phyloP scores from a whole-genome alignment of 1,140 invertebrate species.

The Ridgeia piscesae region DNA sequence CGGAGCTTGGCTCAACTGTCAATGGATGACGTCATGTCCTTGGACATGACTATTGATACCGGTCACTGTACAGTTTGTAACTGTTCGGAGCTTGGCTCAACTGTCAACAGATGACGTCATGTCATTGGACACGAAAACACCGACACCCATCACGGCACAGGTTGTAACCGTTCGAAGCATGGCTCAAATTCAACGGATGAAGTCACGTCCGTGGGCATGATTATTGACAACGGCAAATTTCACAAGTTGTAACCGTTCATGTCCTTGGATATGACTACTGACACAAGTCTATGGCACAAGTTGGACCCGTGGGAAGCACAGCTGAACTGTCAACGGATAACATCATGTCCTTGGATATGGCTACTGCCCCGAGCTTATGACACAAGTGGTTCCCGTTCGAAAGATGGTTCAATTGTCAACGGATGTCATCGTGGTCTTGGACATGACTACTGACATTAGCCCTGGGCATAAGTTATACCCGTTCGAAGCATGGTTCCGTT shows the following conservation, averaged over 20 bases:
- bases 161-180: no score
- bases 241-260: not conserved
- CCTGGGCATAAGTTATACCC: not conserved
- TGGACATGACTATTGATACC: not conserved
- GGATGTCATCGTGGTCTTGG: no score
- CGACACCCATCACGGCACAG: no score
- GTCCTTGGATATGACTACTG: no score
- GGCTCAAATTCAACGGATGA: no score
- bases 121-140: not conserved
- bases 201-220: no score
- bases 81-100: not conserved
- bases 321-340: not conserved
- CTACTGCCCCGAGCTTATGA: no score
- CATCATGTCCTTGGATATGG: not conserved
- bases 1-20: not conserved
- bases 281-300: not conserved
- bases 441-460: not conserved
- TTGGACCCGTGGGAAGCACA: not conserved
- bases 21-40: no score
- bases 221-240: not conserved
- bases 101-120: not conserved
- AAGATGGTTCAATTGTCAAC: no score
- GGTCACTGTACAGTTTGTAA: not conserved
- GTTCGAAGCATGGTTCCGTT: not conserved
- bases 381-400: no score